phyloP scores from a whole-genome alignment of 2,113 vertebrate species.

The Perccottus glenii region DNA sequence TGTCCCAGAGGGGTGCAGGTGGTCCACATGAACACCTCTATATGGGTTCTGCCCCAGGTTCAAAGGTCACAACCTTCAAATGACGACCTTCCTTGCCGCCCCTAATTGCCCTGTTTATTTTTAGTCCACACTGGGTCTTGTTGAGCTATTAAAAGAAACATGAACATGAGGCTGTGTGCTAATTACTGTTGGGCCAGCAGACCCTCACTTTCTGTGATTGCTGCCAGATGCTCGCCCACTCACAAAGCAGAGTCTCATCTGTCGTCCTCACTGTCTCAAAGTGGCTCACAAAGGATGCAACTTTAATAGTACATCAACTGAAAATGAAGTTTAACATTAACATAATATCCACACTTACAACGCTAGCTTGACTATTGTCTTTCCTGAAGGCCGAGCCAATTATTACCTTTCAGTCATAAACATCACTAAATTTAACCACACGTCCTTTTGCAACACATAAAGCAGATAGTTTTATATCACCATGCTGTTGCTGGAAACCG shows the following conservation, averaged over 20 bases:
- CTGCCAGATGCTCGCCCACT: conserved; percentile 77
- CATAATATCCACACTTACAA: neutral
- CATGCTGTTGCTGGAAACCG: conserved; percentile 53
- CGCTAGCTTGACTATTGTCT: neutral
- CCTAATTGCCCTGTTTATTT: conserved; percentile 85
- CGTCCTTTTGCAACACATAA: conserved; percentile 32
- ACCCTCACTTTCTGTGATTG: conserved; percentile 80
- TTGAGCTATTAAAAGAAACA: conserved; percentile 88
- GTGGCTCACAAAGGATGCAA: conserved; percentile 22
- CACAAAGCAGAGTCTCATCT: conserved; percentile 67
- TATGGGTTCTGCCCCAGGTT: conserved; percentile 74
- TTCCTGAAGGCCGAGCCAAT: neutral
- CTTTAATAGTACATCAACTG: neutral
- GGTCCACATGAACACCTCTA: conserved; percentile 74
- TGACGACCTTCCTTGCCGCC: conserved; percentile 74
- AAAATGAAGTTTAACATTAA: neutral
- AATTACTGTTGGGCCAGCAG: conserved; percentile 82
- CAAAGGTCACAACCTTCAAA: conserved; percentile 78
- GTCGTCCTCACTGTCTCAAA: conserved; percentile 70
- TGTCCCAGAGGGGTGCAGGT: conserved; percentile 66
- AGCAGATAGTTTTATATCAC: conserved; percentile 35
- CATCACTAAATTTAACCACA: neutral
- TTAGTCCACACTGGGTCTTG: conserved; percentile 83
- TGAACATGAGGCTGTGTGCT: conserved; percentile 83
- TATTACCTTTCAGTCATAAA: neutral